phyloP scores from a whole-genome alignment of 2,888 invertebrate species.

The Agrilus biguttatus region DNA sequence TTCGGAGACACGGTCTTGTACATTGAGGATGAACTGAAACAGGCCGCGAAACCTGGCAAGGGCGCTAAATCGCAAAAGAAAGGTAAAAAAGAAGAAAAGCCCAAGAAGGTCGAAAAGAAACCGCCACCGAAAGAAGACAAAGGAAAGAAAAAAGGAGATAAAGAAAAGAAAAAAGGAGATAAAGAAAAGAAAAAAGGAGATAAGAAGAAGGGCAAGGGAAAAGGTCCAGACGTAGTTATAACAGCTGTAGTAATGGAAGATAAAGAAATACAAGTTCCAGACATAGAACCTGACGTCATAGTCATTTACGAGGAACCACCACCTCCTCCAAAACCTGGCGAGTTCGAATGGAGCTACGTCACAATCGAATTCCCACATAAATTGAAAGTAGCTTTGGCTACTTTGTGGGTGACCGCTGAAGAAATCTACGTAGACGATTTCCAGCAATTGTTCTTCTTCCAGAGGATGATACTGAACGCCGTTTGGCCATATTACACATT shows the following conservation, averaged over 20 bases:
- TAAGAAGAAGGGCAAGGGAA: conserved; percentile 6
- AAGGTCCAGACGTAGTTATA: conserved; percentile 4
- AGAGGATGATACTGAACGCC: conserved; percentile 38
- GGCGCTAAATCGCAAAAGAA: conserved; percentile 8
- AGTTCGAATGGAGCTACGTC: conserved; percentile 27
- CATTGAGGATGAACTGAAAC: conserved; percentile 12
- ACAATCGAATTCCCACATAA: conserved; percentile 20
- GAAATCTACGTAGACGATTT: conserved; percentile 35
- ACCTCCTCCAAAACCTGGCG: conserved; percentile 19
- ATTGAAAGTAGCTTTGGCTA: conserved; percentile 23
- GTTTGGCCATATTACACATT: conserved; percentile 42
- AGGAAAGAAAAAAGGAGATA: conserved; percentile 9
- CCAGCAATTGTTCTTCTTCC: conserved; percentile 41
- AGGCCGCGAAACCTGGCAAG: conserved; percentile 4
- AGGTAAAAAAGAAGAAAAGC: conserved; percentile 9
- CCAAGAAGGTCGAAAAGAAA: conserved; percentile 4
- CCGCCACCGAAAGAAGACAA: conserved; percentile 8
- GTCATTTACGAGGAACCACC: conserved; percentile 6
- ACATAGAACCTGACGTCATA: conserved; percentile 13
- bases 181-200: conserved; percentile 11
- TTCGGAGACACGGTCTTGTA: conserved; percentile 25
- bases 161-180: conserved; percentile 5
- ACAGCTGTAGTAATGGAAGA: conserved; percentile 16
- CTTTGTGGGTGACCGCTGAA: conserved; percentile 33
- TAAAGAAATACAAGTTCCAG: conserved; percentile 23